Conservation (phyloP, 2,113 vertebrate species). For the Hoplias malabaricus region DNA sequence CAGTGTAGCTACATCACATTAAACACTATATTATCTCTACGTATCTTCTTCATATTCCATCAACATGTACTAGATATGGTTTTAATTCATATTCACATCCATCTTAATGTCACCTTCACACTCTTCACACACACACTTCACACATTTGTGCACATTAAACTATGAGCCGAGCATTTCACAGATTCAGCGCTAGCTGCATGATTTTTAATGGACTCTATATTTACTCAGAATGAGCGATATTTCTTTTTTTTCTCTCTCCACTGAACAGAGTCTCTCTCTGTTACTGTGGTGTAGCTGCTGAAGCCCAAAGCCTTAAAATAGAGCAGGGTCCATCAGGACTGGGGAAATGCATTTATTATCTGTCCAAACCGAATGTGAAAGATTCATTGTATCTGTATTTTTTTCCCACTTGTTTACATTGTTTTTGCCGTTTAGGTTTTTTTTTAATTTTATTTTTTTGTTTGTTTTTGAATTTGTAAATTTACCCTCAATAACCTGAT, state of each 20-base stretch:
- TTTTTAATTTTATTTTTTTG: not conserved
- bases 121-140: too few relatives aligned
- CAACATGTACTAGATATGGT: too few relatives aligned
- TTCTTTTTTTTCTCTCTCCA: not conserved
- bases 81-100: too few relatives aligned
- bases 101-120: too few relatives aligned
- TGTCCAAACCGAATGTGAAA: constrained; percentile 16
- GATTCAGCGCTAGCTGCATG: constrained; percentile 14
- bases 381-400: not conserved
- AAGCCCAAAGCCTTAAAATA: constrained; percentile 40
- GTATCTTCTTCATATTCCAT: too few relatives aligned
- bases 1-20: too few relatives aligned
- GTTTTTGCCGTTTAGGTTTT: not conserved
- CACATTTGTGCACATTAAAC: not conserved
- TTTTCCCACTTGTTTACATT: not conserved
- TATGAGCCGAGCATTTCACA: not conserved
- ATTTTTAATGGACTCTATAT: constrained; percentile 24
- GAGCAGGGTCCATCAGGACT: not conserved
- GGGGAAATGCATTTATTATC: not conserved
- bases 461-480: not conserved
- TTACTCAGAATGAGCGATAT: constrained; percentile 15
- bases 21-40: too few relatives aligned
- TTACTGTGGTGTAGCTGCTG: constrained; percentile 27
- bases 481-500: not conserved
- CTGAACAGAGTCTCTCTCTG: constrained; percentile 32